Evolutionary conservation across 2,113 vertebrate species (phyloP), one percentile per base, ranked within the genome.

Genomic region (Aspiorhynchus laticeps): DNA sequence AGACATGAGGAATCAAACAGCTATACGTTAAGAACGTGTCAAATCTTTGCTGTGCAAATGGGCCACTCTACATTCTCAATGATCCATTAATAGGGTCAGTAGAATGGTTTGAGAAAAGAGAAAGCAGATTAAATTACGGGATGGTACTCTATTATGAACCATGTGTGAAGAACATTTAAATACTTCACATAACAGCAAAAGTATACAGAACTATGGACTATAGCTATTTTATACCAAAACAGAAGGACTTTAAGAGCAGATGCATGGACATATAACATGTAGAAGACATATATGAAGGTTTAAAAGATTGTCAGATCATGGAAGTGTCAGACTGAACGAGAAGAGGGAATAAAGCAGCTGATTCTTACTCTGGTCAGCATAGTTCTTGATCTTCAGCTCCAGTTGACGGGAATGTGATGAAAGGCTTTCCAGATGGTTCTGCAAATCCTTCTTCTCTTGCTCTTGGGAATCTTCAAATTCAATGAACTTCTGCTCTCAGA

Each of bases 391-490:
- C 93, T 99, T 99, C 86, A 98, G 95, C 91, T 99, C 98, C 93
- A 97, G 93, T 86, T 99, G 98, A 75, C 98, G 95, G 12, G 96
- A 96, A 91, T 99, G 96, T 75, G 97, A 97, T 92, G 97, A 97
- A 87, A 96, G 96, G 87, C 96, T 94, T 85, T 98, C 97, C 93
- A 98, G 95, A 48, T 97, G 95, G 88, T 92, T 95, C 92, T 99
- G 98, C 69, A 98, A 94, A 12, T 99, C 98, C 88, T 99, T 99
- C 93, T 99, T 99, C 91, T 99, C 98, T 89, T 98, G 97, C 75
- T 99, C 98, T 93, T 99, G 94, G 14, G 96, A 96, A 95, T 99
- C 98, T 92, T 99, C 98, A 92, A 99, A 99, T 92, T 99, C 98
- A 1, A 99, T 99, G 88, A 98, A 99, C 88, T 97, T 99, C 98